These are phyloP conservation scores for Camponotus pennsylvanicus DNA, from an alignment of 1,140 invertebrate genomes.

Conservation along the genomic window DNA sequence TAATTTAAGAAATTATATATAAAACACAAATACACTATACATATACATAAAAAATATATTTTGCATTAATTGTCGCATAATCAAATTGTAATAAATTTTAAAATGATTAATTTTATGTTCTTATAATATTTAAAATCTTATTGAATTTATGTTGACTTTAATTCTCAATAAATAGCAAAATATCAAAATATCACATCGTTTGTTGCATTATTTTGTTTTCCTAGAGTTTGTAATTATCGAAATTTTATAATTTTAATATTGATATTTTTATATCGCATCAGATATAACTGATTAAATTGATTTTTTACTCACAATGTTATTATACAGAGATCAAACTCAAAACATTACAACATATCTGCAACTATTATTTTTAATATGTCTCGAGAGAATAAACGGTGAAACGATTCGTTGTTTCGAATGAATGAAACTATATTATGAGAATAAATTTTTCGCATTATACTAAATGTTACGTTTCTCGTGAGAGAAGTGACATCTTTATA, in stretches of 20 bases:
- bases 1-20: not conserved
- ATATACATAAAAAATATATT: not conserved
- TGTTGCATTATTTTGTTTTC: not conserved
- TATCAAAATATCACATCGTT: not conserved
- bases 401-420: not conserved
- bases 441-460: conserved; percentile 27
- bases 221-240: not conserved
- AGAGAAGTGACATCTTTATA: conserved; percentile 21
- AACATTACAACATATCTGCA: not conserved
- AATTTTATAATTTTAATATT: not conserved
- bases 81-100: conserved; percentile 22
- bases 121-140: not conserved
- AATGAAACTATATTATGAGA: conserved; percentile 4
- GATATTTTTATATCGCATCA: not conserved
- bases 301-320: not conserved
- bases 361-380: conserved; percentile 33
- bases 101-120: not conserved
- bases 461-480: conserved; percentile 1
- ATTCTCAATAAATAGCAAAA: not conserved
- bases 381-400: not conserved
- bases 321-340: not conserved
- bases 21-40: not conserved
- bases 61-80: not conserved
- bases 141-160: not conserved
- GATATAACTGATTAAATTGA: not conserved